Conservation (phyloP, 2,113 vertebrate species). For the Caranx ignobilis region DNA sequence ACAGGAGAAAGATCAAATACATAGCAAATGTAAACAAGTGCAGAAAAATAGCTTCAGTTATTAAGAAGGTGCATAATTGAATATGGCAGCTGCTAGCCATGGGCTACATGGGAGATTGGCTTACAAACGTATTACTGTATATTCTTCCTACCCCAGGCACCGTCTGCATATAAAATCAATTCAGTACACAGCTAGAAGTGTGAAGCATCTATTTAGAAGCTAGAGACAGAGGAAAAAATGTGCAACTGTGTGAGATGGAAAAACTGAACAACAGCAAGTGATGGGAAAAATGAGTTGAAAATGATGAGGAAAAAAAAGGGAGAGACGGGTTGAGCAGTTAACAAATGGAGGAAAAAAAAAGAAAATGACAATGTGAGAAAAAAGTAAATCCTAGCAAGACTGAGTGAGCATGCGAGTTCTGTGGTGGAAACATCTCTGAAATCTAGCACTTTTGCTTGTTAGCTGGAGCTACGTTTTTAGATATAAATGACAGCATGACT, state of each 20-base stretch:
- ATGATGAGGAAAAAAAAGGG: background rate
- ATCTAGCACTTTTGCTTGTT: background rate
- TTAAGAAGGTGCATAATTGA: slow-evolving; percentile 65
- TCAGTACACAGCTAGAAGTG: slow-evolving; percentile 57
- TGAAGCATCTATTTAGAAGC: slow-evolving; percentile 53
- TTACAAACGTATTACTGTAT: slow-evolving; percentile 62
- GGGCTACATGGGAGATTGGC: slow-evolving; percentile 65
- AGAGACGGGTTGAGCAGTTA: slow-evolving; percentile 11
- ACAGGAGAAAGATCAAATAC: slow-evolving; percentile 16
- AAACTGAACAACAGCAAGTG: slow-evolving; percentile 12
- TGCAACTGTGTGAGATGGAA: slow-evolving; percentile 26
- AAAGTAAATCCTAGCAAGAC: slow-evolving; percentile 22
- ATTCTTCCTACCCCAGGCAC: slow-evolving; percentile 41
- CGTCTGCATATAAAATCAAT: slow-evolving; percentile 56
- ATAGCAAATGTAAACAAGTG: slow-evolving; percentile 48
- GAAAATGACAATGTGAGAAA: background rate
- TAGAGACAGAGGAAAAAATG: background rate
- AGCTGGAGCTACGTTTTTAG: background rate
- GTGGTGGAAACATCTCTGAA: background rate
- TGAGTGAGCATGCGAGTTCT: background rate
- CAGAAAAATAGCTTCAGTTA: slow-evolving; percentile 53
- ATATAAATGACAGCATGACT: background rate
- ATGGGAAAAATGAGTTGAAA: slow-evolving; percentile 24
- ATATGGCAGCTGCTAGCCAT: slow-evolving; percentile 56
- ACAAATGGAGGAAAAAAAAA: background rate